A percentile compares a stretch with the other conserved stretches of the same genome.
phyloP scores from a whole-genome alignment of 2,113 vertebrate species.

The Calypte anna region DNA sequence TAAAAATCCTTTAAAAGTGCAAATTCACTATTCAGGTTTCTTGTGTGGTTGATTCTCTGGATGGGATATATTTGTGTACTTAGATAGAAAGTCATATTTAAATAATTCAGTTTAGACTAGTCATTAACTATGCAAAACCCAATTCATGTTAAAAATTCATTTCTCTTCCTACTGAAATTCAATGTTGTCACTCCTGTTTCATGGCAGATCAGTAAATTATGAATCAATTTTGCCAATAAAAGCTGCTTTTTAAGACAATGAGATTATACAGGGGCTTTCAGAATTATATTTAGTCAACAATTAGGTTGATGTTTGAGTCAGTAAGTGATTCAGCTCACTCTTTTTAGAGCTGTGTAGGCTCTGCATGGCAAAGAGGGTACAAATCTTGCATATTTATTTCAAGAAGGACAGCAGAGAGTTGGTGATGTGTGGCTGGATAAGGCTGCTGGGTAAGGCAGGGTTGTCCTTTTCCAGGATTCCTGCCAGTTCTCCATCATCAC shows the following conservation, averaged over 20 bases:
- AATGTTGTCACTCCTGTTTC: background rate
- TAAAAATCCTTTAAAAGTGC: background rate
- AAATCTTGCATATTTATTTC: background rate
- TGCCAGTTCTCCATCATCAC: background rate
- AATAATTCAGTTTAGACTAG: constrained; percentile 8
- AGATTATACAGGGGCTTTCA: constrained; percentile 13
- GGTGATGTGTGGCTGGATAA: background rate
- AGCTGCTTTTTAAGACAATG: constrained; percentile 17
- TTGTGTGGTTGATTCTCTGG: background rate
- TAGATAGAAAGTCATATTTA: background rate
- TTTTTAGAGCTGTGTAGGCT: background rate
- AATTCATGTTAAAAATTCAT: constrained; percentile 13
- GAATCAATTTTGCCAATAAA: background rate
- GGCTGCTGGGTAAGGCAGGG: background rate
- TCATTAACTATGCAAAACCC: constrained; percentile 23
- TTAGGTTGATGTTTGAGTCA: constrained; percentile 36
- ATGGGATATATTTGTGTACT: background rate
- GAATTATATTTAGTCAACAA: constrained; percentile 42
- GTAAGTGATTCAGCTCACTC: constrained; percentile 30
- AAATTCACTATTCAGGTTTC: background rate
- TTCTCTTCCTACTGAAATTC: background rate
- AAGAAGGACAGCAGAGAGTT: background rate
- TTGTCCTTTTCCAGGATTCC: background rate
- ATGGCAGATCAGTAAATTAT: constrained; percentile 16
- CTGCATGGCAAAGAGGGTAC: background rate